These are phyloP conservation scores for Spinus pinus DNA, from an alignment of 2,797 vertebrate species.

Conservation along the genomic window DNA sequence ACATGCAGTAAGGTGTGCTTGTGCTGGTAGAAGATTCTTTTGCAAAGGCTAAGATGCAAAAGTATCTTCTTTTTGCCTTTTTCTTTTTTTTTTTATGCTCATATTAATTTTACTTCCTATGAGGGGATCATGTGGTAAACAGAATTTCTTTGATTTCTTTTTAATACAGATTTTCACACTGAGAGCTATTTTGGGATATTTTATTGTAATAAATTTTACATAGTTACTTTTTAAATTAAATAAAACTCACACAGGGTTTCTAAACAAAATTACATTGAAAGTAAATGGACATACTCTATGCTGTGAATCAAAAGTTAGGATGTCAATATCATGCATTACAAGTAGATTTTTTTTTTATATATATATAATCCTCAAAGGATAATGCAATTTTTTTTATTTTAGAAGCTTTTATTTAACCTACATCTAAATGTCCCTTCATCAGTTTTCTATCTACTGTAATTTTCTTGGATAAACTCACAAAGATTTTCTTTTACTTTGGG, in stretches of 20 bases:
- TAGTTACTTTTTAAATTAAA: neutral
- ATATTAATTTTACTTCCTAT: neutral
- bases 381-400: neutral
- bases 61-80: accelerated
- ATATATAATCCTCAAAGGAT: neutral
- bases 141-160: neutral
- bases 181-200: neutral
- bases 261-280: neutral
- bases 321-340: neutral
- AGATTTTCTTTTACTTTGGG: neutral
- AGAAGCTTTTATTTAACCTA: neutral
- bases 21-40: neutral
- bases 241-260: neutral
- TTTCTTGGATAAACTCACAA: neutral
- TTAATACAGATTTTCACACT: neutral
- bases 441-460: neutral
- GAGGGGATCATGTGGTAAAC: accelerated
- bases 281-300: neutral
- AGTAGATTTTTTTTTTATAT: neutral
- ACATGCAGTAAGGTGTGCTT: neutral
- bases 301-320: neutral
- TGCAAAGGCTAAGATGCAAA: neutral
- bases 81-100: neutral
- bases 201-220: neutral
- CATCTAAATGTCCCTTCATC: neutral